phyloP scores from a whole-genome alignment of 2,797 vertebrate species.

The Pagetopsis macropterus region DNA sequence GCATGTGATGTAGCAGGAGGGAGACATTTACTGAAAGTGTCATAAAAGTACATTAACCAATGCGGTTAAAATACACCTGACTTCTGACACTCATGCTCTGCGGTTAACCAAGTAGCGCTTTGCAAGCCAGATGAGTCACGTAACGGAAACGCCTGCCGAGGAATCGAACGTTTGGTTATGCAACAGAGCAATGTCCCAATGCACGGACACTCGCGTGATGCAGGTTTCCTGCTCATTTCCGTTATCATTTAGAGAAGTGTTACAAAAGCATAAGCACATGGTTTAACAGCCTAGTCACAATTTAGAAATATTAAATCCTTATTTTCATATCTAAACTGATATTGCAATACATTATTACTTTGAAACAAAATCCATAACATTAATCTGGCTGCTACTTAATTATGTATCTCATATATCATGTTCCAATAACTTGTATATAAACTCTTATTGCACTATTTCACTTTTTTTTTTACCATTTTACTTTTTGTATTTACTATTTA shows the following conservation, averaged over 20 bases:
- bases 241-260: not conserved
- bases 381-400: too few relatives aligned
- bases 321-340: not conserved
- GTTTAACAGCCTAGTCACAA: too few relatives aligned
- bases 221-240: slow-evolving; percentile 16
- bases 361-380: too few relatives aligned
- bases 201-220: not conserved
- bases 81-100: slow-evolving; percentile 61
- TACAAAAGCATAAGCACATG: not conserved
- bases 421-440: too few relatives aligned
- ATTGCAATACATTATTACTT: too few relatives aligned
- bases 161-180: slow-evolving; percentile 26
- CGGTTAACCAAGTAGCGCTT: slow-evolving; percentile 41
- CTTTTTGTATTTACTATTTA: too few relatives aligned
- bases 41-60: not conserved
- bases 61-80: not conserved
- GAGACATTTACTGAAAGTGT: slow-evolving; percentile 5
- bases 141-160: not conserved
- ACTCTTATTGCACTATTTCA: too few relatives aligned
- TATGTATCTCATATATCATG: too few relatives aligned
- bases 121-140: not conserved
- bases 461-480: too few relatives aligned
- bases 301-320: not conserved
- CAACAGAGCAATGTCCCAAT: not conserved
- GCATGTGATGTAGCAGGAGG: not conserved